These are phyloP conservation scores for Notocelia uddmanniana DNA, from an alignment of 2,888 invertebrate genomes.

Conservation along the genomic window DNA sequence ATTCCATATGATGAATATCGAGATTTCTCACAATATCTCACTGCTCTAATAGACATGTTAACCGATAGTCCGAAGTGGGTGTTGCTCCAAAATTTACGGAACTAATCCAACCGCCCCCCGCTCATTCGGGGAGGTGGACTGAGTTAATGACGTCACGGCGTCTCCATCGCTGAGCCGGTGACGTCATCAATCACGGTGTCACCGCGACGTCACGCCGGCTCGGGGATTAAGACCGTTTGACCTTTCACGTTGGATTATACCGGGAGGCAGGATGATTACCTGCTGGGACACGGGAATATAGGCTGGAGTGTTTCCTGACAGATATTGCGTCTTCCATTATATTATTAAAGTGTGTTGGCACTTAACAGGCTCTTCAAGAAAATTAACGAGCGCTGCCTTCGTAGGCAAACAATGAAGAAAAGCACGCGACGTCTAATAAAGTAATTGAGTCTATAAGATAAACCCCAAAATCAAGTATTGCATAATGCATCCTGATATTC, in stretches of 20 bases:
- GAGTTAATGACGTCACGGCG: slow-evolving; percentile 38
- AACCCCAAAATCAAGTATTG: neutral
- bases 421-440: neutral
- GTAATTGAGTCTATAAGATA: neutral
- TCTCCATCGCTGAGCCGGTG: slow-evolving; percentile 37
- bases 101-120: slow-evolving; percentile 2
- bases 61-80: slow-evolving; percentile 3
- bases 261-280: slow-evolving; percentile 9
- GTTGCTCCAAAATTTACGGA: neutral
- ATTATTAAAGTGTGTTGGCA: slow-evolving; percentile 1
- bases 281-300: slow-evolving; percentile 4
- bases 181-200: slow-evolving; percentile 42
- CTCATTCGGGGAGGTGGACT: neutral
- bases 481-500: neutral
- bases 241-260: slow-evolving; percentile 39
- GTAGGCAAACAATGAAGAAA: neutral
- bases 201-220: slow-evolving; percentile 29
- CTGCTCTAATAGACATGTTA: neutral
- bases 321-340: slow-evolving; percentile 14
- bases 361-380: neutral
- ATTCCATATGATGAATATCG: too few species aligned
- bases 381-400: neutral
- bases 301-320: slow-evolving; percentile 19
- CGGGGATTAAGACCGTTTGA: slow-evolving; percentile 42
- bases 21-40: too few species aligned